Conservation (phyloP, 2,797 vertebrate species). For the Clarias pachynema region DNA sequence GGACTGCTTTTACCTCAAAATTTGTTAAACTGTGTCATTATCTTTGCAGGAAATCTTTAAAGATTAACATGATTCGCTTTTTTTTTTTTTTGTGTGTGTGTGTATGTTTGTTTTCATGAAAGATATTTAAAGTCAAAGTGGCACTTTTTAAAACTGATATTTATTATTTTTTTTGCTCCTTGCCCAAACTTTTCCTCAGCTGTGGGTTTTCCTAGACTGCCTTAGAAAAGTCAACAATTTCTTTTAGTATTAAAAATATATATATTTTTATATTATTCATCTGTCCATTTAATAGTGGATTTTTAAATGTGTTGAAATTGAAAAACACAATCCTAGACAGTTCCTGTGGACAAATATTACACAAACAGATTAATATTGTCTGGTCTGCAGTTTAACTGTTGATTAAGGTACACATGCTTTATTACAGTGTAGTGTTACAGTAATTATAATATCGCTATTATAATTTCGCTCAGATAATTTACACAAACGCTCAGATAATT, state of each 20-base stretch:
- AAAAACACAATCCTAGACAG: not conserved
- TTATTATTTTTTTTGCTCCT: not conserved
- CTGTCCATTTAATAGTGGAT: too few relatives aligned
- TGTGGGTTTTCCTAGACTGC: not conserved
- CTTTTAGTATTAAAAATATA: not conserved
- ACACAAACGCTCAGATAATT: not conserved
- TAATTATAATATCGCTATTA: not conserved
- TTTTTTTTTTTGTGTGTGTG: too few relatives aligned
- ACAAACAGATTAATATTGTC: not conserved
- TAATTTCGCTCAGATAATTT: not conserved
- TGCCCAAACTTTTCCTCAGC: not conserved
- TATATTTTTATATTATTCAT: not conserved
- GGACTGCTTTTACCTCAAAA: not conserved
- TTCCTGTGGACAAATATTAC: not conserved
- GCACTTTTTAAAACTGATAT: not conserved
- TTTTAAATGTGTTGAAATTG: too few relatives aligned
- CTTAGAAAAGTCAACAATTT: not conserved
- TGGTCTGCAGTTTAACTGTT: slow-evolving; percentile 5
- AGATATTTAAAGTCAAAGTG: not conserved
- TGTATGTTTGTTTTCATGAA: not conserved
- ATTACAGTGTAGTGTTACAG: slow-evolving; percentile 1
- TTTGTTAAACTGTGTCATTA: not conserved
- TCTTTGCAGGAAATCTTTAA: not conserved
- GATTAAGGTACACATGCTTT: slow-evolving; percentile 27
- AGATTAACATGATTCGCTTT: not conserved